Evolutionary conservation across 2,113 vertebrate species (phyloP).

Genomic region (Tor tambroides): DNA sequence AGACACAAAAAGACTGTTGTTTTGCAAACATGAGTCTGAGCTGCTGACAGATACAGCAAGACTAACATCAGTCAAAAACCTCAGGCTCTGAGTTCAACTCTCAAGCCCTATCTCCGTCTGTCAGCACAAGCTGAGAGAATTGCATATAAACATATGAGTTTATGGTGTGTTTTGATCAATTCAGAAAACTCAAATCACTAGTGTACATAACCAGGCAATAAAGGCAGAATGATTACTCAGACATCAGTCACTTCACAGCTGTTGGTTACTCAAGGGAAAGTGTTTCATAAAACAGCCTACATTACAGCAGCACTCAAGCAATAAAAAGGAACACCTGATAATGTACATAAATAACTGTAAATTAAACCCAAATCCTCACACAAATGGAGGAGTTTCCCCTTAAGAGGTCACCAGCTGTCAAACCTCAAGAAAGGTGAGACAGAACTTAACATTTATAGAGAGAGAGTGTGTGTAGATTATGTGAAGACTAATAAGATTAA

Average conservation of each 20-base stretch:
- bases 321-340: not conserved
- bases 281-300: conserved; percentile 4
- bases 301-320: not conserved
- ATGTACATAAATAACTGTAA: conserved; percentile 22
- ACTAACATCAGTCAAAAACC: not conserved
- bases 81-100: not conserved
- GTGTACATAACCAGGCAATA: conserved; percentile 6
- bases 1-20: not conserved
- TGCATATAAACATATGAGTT: not conserved
- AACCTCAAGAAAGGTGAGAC: not conserved
- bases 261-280: not conserved
- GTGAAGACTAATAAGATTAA: not conserved
- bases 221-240: not conserved
- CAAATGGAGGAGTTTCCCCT: conserved; percentile 9
- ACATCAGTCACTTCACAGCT: conserved; percentile 14
- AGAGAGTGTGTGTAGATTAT: not conserved
- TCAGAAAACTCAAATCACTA: not conserved
- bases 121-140: not conserved
- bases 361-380: not conserved
- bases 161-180: not conserved
- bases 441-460: not conserved
- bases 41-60: not conserved
- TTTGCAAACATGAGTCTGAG: not conserved
- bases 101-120: not conserved
- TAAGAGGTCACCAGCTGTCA: not conserved